These are phyloP conservation scores for Ephestia elutella DNA, from an alignment of 1,140 invertebrate genomes.

Conservation along the genomic window DNA sequence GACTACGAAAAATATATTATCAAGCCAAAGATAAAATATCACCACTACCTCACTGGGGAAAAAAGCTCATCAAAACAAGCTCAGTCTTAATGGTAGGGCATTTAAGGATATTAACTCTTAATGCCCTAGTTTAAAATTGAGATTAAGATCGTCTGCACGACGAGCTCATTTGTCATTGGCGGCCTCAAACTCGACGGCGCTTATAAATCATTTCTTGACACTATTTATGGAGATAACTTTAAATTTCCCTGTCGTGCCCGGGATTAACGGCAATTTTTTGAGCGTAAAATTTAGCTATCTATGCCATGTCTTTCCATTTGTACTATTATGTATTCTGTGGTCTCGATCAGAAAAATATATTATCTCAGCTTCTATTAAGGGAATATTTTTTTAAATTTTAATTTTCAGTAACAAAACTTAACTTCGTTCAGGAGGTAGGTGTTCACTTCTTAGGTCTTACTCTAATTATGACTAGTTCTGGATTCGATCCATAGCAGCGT, in stretches of 20 bases:
- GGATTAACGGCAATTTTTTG: slow-evolving; percentile 37
- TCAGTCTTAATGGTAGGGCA: not conserved
- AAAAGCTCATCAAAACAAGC: not conserved
- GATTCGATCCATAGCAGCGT: too few relatives aligned
- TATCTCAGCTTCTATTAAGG: too few relatives aligned
- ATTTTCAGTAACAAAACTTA: too few relatives aligned
- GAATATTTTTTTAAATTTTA: too few relatives aligned
- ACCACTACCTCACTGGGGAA: not conserved
- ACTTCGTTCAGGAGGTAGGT: too few relatives aligned
- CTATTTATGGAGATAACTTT: slow-evolving; percentile 52
- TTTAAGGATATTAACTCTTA: slow-evolving; percentile 4
- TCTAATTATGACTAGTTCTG: too few relatives aligned
- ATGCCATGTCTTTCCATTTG: not conserved
- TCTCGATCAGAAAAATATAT: too few relatives aligned
- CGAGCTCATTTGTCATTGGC: slow-evolving; percentile 48
- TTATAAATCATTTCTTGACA: slow-evolving; percentile 48
- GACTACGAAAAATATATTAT: too few relatives aligned
- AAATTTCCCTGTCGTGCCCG: slow-evolving; percentile 27
- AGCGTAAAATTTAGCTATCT: slow-evolving; percentile 21
- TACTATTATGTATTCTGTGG: too few relatives aligned
- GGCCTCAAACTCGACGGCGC: slow-evolving; percentile 34
- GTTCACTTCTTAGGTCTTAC: too few relatives aligned
- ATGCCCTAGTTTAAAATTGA: slow-evolving; percentile 36
- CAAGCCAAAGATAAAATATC: too few relatives aligned
- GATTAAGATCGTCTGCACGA: slow-evolving; percentile 25